Evolutionary conservation across 2,888 invertebrate genomes (phyloP).

Genomic region (Leptura quadrifasciata): DNA sequence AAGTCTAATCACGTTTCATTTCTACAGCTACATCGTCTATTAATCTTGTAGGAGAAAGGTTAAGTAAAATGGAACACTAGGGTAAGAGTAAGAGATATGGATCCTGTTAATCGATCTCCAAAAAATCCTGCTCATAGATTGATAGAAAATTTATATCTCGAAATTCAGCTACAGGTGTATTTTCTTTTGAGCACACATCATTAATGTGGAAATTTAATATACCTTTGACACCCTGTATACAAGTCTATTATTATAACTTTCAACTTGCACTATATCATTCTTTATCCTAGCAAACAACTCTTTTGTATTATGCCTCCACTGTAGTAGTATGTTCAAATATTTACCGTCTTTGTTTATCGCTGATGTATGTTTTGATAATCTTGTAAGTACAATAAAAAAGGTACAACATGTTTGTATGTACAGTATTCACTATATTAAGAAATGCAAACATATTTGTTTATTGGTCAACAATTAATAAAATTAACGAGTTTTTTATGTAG

Average conservation of each 20-base stretch:
- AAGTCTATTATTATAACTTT: background rate
- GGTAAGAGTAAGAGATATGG: no score
- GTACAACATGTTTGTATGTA: background rate
- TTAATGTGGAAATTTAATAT: no score
- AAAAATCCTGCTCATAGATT: no score
- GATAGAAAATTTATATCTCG: no score
- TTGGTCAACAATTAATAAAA: conserved; percentile 7
- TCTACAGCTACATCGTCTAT: no score
- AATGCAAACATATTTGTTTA: conserved; percentile 17
- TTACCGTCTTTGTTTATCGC: conserved; percentile 35
- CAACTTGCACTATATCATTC: background rate
- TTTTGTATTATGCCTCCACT: background rate
- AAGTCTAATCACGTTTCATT: no score
- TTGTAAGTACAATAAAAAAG: conserved; percentile 24
- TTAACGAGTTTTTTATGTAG: background rate
- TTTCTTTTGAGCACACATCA: no score
- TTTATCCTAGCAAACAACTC: background rate
- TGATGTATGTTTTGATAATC: conserved; percentile 32
- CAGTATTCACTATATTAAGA: background rate
- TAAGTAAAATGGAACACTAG: no score
- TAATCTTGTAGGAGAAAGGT: no score
- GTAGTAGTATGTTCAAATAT: conserved; percentile 27
- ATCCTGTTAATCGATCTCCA: no score
- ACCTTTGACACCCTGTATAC: no score
- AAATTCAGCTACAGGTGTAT: no score